These are phyloP conservation scores for Piscicola geometra DNA, from an alignment of 2,888 invertebrate species.

Conservation along the genomic window DNA sequence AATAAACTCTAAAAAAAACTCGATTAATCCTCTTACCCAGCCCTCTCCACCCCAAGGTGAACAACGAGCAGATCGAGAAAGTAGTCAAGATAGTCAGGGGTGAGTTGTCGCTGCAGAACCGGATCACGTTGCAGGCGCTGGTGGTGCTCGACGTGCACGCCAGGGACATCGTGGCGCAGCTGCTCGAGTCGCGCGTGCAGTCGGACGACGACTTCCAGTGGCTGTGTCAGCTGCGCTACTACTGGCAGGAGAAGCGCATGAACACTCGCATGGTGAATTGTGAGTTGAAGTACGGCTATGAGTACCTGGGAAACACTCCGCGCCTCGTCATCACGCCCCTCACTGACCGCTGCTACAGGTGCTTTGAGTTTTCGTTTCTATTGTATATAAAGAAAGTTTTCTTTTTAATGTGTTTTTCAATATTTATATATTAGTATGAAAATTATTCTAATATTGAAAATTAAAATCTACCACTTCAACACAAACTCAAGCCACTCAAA, in stretches of 20 bases:
- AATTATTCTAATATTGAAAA: too few species aligned
- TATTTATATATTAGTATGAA: too few species aligned
- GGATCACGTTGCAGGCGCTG: conserved; percentile 55
- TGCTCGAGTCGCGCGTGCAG: conserved; percentile 50
- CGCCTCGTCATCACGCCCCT: conserved; percentile 88
- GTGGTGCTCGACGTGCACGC: conserved; percentile 71
- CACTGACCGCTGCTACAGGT: conserved; percentile 64
- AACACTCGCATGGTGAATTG: conserved; percentile 36
- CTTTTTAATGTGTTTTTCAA: too few species aligned
- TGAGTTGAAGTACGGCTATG: conserved; percentile 71
- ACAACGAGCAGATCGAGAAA: conserved; percentile 72
- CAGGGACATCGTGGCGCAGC: conserved; percentile 53
- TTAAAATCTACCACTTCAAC: too few species aligned
- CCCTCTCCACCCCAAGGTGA: conserved; percentile 54
- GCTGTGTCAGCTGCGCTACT: conserved; percentile 58
- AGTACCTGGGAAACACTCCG: conserved; percentile 91
- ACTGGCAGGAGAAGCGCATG: conserved; percentile 52
- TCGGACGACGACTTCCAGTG: conserved; percentile 57
- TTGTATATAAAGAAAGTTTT: neutral
- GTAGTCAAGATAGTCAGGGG: conserved; percentile 68
- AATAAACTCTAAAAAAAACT: too few species aligned
- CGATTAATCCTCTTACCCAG: too few species aligned
- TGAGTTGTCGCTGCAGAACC: conserved; percentile 56
- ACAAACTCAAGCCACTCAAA: too few species aligned
- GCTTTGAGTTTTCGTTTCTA: neutral